Evolutionary conservation across 2,888 invertebrate genomes (phyloP).

Genomic region (Agrilus biguttatus): DNA sequence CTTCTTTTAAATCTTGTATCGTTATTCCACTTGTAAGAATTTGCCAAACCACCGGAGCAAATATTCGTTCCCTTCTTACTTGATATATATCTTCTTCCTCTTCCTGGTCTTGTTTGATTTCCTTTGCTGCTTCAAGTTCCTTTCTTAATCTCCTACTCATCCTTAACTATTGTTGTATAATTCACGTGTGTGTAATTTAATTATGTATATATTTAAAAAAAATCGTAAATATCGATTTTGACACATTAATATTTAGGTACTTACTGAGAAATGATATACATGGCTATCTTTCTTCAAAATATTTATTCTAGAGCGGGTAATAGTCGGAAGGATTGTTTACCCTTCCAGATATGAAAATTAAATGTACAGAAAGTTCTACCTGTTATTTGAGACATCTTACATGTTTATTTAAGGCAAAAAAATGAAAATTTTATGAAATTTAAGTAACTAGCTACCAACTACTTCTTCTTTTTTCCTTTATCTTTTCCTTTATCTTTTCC

Average conservation of each 20-base stretch:
- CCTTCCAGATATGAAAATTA: too few relatives aligned
- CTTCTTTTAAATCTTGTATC: conserved; percentile 23
- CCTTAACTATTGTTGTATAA: background rate
- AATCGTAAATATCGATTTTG: background rate
- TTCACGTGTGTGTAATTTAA: background rate
- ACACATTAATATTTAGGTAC: background rate
- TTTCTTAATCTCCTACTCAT: conserved; percentile 25
- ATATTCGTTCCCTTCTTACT: conserved; percentile 16
- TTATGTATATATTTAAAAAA: background rate
- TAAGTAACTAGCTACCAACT: background rate
- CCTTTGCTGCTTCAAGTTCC: conserved; percentile 19
- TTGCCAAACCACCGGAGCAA: conserved; percentile 23
- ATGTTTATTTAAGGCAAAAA: too few relatives aligned
- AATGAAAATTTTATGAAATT: too few relatives aligned
- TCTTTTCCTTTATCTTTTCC: background rate
- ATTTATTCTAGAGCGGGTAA: too few relatives aligned
- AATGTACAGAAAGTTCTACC: too few relatives aligned
- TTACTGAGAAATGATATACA: background rate
- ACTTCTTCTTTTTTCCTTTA: background rate
- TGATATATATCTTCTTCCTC: conserved; percentile 24
- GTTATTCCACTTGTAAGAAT: conserved; percentile 18
- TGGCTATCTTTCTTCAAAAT: background rate
- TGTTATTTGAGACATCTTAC: too few relatives aligned
- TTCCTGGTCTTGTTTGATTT: conserved; percentile 20
- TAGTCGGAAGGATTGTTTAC: too few relatives aligned